phyloP scores from a whole-genome alignment of 1,140 invertebrate genomes.

The Chironomus striatipennis region DNA sequence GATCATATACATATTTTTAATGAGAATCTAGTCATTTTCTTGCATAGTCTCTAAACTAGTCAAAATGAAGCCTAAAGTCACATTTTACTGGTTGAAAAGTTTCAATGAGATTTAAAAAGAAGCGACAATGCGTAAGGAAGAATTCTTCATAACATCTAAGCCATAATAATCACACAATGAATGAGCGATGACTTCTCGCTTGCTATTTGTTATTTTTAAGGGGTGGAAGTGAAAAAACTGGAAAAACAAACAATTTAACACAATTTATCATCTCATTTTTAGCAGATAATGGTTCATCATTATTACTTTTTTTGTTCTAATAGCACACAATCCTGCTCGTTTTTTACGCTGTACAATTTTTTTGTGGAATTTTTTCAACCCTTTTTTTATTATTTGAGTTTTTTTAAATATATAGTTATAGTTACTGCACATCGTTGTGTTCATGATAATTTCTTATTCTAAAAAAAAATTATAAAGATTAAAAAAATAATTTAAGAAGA shows the following conservation, averaged over 20 bases:
- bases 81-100: no score
- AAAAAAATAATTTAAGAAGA: no score
- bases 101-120: no score
- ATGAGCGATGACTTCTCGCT: background rate
- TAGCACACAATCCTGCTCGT: background rate
- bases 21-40: no score
- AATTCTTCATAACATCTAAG: background rate
- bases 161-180: conserved; percentile 13
- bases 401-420: no score
- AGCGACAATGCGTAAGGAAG: conserved; percentile 11
- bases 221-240: background rate
- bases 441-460: no score
- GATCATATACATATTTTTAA: no score
- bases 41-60: no score
- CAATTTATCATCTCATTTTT: background rate
- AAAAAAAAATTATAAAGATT: no score
- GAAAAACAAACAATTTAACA: conserved; percentile 14
- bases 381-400: background rate
- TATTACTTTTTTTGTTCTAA: no score
- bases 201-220: background rate
- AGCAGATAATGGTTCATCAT: background rate
- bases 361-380: background rate
- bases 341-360: background rate
- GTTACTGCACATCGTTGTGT: no score
- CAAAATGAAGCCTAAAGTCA: no score